Conservation (phyloP, 2,797 vertebrate species). For the Rhinella marina region DNA sequence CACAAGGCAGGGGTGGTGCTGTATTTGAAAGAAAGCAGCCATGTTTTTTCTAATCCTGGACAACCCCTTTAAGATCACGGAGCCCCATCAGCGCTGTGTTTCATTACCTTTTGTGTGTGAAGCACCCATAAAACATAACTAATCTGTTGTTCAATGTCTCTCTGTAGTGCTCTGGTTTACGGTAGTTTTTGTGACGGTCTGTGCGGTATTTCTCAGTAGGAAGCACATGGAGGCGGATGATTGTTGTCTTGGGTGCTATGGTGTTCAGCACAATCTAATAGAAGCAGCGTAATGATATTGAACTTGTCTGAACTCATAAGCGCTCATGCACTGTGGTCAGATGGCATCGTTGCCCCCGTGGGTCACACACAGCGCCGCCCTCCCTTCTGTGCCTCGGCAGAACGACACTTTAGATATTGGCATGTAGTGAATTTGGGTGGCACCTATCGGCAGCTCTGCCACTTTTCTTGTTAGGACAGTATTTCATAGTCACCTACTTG, state of each 20-base stretch:
- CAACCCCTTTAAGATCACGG: neutral
- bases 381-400: neutral
- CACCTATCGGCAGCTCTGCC: neutral
- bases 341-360: neutral
- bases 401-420: neutral
- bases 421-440: neutral
- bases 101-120: neutral
- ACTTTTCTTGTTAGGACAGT: neutral
- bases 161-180: neutral
- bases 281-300: neutral
- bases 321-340: neutral
- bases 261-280: neutral
- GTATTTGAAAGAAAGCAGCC: too few relatives aligned
- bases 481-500: neutral
- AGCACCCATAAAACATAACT: neutral
- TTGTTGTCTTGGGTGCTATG: constrained; percentile 1
- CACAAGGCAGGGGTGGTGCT: too few relatives aligned
- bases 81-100: neutral
- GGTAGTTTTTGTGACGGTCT: neutral
- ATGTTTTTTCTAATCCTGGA: too few relatives aligned
- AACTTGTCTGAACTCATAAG: neutral
- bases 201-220: constrained; percentile 6
- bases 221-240: constrained; percentile 3
- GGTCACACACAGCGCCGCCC: neutral
- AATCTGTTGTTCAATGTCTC: neutral